Evolutionary conservation across 2,888 invertebrate genomes (phyloP), one percentile per base, ranked within the genome.

Genomic region (Polydesmus complanatus): DNA sequence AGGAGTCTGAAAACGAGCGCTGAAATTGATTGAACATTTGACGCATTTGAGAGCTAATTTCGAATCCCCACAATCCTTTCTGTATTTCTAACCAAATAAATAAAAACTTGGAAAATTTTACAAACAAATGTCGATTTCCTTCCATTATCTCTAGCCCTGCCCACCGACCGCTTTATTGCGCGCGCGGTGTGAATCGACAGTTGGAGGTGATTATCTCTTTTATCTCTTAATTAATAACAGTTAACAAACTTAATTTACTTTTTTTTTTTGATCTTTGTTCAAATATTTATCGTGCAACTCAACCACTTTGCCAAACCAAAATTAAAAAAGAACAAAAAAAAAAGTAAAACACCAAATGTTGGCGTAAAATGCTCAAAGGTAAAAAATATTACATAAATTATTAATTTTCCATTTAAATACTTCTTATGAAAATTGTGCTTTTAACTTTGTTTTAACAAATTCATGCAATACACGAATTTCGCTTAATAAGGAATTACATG

Each of bases 11-110:
- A 25, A 23, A 25, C 14, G 27, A n/a, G 23, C 3, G 47, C n/a
- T 48, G 56, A 56, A 56, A 56, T 56, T 56, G 56, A 56, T 56
- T 56, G 27, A 56, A 56, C 56, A 48, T 56, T 56, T 56, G 56
- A 56, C 56, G 47, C 56, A 25, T 56, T 48, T 37, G 18, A 1
- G 14, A 37, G 14, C 27, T 56, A 56, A 48, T 56, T 21, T 37
- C 14, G 37, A 23, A 3, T 19, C 37, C 47, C 56, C 37, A 11
- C 22, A 23, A 21, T 3, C 19, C 47, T n/a, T 22, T 8, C 51
- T 19, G 18, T 47, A 47, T 51, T 21, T 5, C 22, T 14, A 37
- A 5, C 37, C 37, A 8, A 8, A 8, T 37, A n/a, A n/a, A n/a
- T n/a, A n/a, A n/a, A 37, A 37, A 37, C 37, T 37, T 37, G 8